phyloP scores from a whole-genome alignment of 2,888 invertebrate species.

The Unio delphinus region DNA sequence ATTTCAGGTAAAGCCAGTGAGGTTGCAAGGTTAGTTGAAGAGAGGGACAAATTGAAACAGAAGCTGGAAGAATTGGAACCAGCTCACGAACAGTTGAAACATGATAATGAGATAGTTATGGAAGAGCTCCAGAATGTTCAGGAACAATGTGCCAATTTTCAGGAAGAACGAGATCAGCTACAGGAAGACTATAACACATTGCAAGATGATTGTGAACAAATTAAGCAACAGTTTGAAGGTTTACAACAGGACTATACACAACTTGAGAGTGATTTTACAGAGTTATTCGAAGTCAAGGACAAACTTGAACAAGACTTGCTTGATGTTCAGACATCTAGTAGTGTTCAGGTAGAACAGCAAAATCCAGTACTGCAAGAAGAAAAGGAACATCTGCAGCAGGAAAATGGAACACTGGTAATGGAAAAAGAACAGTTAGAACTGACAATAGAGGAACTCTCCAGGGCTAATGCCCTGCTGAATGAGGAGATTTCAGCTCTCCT shows the following conservation, averaged over 20 bases:
- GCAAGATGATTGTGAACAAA: constrained; percentile 53
- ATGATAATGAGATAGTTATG: constrained; percentile 59
- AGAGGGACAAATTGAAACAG: constrained; percentile 48
- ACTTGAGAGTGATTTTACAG: constrained; percentile 57
- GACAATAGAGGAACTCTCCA: constrained; percentile 50
- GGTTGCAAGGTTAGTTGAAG: constrained; percentile 53
- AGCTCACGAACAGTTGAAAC: constrained; percentile 39
- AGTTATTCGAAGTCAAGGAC: constrained; percentile 57
- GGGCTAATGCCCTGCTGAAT: constrained; percentile 49
- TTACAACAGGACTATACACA: constrained; percentile 58
- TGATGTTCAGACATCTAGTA: constrained; percentile 36
- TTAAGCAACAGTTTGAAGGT: constrained; percentile 51
- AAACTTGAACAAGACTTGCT: constrained; percentile 54
- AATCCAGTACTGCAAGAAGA: constrained; percentile 39
- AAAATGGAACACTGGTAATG: constrained; percentile 41
- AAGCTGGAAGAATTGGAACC: constrained; percentile 43
- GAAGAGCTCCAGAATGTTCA: constrained; percentile 61
- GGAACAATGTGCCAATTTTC: constrained; percentile 24
- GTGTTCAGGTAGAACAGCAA: constrained; percentile 40
- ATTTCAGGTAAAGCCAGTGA: constrained; percentile 59
- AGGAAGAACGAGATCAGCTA: constrained; percentile 40
- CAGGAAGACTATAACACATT: constrained; percentile 51
- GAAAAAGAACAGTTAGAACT: constrained; percentile 57
- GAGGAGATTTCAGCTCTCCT: constrained; percentile 28
- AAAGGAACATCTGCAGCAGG: constrained; percentile 40